A percentile compares a stretch with the other conserved stretches of the same genome.
Conservation (phyloP, 2,797 vertebrate genomes). For the Notolepis coatsorum region DNA sequence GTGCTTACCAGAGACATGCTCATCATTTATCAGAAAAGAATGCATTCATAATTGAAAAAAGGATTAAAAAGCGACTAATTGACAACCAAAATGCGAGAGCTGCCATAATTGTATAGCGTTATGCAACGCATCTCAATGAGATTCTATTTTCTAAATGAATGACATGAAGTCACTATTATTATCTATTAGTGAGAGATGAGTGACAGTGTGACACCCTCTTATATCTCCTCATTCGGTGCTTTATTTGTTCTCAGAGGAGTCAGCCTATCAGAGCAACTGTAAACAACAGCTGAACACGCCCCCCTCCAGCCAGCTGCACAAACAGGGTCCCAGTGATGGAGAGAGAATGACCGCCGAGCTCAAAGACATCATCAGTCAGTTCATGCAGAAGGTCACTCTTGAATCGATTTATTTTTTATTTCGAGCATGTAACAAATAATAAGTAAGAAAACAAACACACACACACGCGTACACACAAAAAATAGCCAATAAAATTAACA, state of each 20-base stretch:
- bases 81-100: too few species aligned
- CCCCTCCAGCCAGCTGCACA: constrained; percentile 15
- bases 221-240: background rate
- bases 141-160: background rate
- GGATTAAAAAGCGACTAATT: too few species aligned
- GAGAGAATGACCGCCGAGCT: constrained; percentile 87
- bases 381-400: constrained; percentile 82
- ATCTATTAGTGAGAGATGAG: background rate
- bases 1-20: too few species aligned
- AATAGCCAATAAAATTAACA: too few species aligned
- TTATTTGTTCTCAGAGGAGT: constrained; percentile 40
- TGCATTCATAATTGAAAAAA: too few species aligned
- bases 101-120: too few species aligned
- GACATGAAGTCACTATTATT: background rate
- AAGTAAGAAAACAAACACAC: too few species aligned
- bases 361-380: constrained; percentile 83
- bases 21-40: too few species aligned
- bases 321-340: constrained; percentile 77
- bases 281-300: background rate
- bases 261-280: background rate
- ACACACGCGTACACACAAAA: too few species aligned
- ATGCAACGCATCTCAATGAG: background rate
- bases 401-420: too few species aligned
- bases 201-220: background rate
- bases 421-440: too few species aligned